Percentiles rank a stretch among this genome's conserved stretches.
Conservation (phyloP, 2,888 invertebrate species). For the Mamestra brassicae region DNA sequence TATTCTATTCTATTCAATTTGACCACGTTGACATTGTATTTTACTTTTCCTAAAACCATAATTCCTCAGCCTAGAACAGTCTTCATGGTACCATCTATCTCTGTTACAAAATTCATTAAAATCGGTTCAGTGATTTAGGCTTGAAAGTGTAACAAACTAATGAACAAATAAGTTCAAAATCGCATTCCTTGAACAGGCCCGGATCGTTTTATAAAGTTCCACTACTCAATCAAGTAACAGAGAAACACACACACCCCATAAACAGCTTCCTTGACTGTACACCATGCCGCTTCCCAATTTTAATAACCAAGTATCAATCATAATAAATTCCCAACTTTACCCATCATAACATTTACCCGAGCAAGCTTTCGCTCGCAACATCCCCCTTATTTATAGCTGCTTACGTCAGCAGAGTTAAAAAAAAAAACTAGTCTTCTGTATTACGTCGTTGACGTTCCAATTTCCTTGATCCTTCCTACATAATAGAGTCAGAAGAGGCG, state of each 20-base stretch:
- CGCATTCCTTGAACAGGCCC: too few species aligned
- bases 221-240: neutral
- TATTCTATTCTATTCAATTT: too few species aligned
- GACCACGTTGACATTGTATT: too few species aligned
- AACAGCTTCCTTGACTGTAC: neutral
- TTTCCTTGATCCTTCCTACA: slow-evolving; percentile 77
- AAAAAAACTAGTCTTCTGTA: slow-evolving; percentile 56
- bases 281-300: slow-evolving; percentile 1
- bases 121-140: too few species aligned
- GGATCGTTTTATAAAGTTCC: neutral
- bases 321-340: slow-evolving; percentile 34
- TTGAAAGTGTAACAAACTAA: too few species aligned
- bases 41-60: too few species aligned
- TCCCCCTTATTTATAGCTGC: slow-evolving; percentile 65
- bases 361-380: slow-evolving; percentile 32
- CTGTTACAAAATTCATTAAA: too few species aligned
- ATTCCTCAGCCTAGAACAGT: too few species aligned
- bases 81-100: too few species aligned
- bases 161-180: too few species aligned
- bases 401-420: slow-evolving; percentile 67
- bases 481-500: slow-evolving; percentile 74
- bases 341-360: slow-evolving; percentile 45
- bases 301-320: slow-evolving; percentile 48
- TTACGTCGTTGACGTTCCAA: slow-evolving; percentile 75
- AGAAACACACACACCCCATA: neutral